Evolutionary conservation across 1,140 invertebrate genomes (phyloP).

Genomic region (Rhyzopertha dominica): DNA sequence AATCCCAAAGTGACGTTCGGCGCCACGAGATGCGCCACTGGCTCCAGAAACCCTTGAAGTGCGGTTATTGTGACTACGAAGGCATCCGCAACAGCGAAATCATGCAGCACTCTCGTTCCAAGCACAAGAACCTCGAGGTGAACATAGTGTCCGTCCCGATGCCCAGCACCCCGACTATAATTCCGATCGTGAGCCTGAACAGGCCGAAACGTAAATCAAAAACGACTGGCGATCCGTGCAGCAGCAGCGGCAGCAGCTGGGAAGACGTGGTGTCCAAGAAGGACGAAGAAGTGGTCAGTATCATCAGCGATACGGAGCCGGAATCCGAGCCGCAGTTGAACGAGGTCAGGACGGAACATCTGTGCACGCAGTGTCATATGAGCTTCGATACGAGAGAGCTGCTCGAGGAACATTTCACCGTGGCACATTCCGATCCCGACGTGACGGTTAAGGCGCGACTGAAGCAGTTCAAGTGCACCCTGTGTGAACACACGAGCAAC

Average conservation of each 20-base stretch:
- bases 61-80: background rate
- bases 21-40: too few species aligned
- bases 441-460: background rate
- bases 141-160: background rate
- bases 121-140: background rate
- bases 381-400: background rate
- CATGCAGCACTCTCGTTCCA: background rate
- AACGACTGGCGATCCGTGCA: too few species aligned
- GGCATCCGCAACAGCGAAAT: background rate
- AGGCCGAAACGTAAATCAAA: too few species aligned
- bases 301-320: background rate
- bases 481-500: background rate
- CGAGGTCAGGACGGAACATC: background rate
- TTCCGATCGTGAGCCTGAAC: too few species aligned
- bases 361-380: background rate
- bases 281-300: too few species aligned
- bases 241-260: too few species aligned
- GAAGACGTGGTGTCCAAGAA: too few species aligned
- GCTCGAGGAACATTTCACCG: background rate
- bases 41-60: too few species aligned
- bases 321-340: background rate
- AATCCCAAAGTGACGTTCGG: too few species aligned
- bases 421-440: conserved; percentile 2
- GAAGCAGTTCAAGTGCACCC: conserved; percentile 5
- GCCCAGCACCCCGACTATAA: too few species aligned